These are phyloP conservation scores for Drosophila leontia DNA, from an alignment of 1,140 invertebrate genomes.

Conservation along the genomic window DNA sequence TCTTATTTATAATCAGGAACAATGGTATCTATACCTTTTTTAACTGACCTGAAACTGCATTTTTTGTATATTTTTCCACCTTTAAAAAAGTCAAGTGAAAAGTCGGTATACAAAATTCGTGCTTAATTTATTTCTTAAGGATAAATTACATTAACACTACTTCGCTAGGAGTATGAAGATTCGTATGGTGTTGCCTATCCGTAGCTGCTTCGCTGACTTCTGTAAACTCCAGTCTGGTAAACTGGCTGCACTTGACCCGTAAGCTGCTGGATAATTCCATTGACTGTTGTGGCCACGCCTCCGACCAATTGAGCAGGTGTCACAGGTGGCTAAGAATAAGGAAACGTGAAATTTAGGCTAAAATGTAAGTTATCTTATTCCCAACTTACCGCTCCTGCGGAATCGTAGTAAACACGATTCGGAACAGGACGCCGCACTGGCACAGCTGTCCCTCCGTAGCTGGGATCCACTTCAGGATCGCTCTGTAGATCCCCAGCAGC, in stretches of 20 bases:
- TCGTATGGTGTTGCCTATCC: constrained; percentile 28
- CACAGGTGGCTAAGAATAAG: constrained; percentile 57
- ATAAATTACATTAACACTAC: constrained; percentile 36
- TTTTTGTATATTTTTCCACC: not conserved
- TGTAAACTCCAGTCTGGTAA: constrained; percentile 68
- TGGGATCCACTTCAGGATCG: constrained; percentile 79
- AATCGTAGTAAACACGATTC: constrained; percentile 79
- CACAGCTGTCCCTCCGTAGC: constrained; percentile 41
- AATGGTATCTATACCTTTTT: not conserved
- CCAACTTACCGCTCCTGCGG: constrained; percentile 74
- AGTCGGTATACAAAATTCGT: constrained; percentile 11
- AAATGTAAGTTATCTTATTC: not conserved
- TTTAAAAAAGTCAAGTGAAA: not conserved
- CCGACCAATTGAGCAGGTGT: constrained; percentile 77
- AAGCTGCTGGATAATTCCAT: constrained; percentile 80
- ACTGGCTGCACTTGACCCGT: constrained; percentile 81
- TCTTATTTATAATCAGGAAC: not conserved
- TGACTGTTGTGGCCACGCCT: constrained; percentile 75
- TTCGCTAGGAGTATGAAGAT: constrained; percentile 17
- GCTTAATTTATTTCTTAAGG: constrained; percentile 33
- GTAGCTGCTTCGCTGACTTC: constrained; percentile 57
- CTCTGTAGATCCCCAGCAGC: constrained; percentile 56
- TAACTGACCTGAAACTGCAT: not conserved
- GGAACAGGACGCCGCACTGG: constrained; percentile 70
- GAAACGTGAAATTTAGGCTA: not conserved